A percentile compares a stretch with the other conserved stretches of the same genome.
Conservation (phyloP, 1,140 invertebrate species). For the Drosophila nasuta region DNA sequence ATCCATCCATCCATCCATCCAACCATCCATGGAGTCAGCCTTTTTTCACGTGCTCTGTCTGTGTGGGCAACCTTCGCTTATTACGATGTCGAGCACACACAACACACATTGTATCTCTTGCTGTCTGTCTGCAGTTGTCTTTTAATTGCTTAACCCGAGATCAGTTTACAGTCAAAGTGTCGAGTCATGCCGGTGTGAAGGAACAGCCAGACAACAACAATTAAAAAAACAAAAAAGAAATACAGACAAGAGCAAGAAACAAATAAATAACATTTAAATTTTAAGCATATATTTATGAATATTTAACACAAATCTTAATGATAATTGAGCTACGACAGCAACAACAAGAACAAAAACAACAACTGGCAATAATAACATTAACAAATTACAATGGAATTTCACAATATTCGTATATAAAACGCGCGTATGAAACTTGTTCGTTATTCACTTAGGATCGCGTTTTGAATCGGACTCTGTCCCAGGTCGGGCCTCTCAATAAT, state of each 20-base stretch:
- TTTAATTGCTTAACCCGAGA: conserved; percentile 27
- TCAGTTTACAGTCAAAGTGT: conserved; percentile 27
- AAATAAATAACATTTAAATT: conserved; percentile 28
- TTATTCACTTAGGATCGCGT: background rate
- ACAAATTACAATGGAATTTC: conserved; percentile 50
- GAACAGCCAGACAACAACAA: conserved; percentile 19
- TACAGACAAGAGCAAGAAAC: conserved; percentile 1
- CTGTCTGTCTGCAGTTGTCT: conserved; percentile 21
- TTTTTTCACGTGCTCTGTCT: conserved; percentile 23
- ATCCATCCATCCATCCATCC: background rate
- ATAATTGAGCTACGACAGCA: conserved; percentile 23
- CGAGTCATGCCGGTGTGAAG: conserved; percentile 44
- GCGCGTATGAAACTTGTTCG: conserved; percentile 39
- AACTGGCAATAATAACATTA: conserved; percentile 12
- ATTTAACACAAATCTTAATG: conserved; percentile 41
- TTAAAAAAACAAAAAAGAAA: background rate
- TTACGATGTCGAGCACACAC: conserved; percentile 14
- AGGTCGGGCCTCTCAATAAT: conserved; percentile 29
- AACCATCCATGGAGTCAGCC: conserved; percentile 7
- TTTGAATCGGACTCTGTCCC: conserved; percentile 1
- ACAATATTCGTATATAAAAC: conserved; percentile 26
- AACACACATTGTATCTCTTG: background rate
- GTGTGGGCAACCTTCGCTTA: conserved; percentile 19
- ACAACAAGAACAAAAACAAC: conserved; percentile 14
- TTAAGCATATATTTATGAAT: conserved; percentile 40